These are phyloP conservation scores for Dinomys branickii DNA, from an alignment of 2,113 vertebrate genomes.

Conservation along the genomic window DNA sequence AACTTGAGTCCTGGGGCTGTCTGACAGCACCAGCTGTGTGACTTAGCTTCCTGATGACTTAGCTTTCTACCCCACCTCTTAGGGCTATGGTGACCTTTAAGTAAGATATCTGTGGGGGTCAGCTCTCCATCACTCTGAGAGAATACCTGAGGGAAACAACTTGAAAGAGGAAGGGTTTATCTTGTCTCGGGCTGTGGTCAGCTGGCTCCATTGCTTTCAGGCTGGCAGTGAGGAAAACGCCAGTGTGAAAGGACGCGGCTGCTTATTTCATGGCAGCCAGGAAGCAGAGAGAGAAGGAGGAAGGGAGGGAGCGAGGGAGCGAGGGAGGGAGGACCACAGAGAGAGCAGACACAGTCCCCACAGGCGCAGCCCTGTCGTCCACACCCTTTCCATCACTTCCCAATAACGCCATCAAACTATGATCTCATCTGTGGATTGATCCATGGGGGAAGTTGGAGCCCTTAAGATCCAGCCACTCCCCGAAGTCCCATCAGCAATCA, in stretches of 20 bases:
- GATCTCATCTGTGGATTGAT: background rate
- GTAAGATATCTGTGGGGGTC: background rate
- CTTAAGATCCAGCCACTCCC: background rate
- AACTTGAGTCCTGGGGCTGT: background rate
- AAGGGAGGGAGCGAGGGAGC: background rate
- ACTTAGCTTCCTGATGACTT: background rate
- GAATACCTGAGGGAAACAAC: background rate
- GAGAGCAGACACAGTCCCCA: background rate
- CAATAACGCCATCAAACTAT: background rate
- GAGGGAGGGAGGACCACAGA: background rate
- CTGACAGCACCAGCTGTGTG: background rate
- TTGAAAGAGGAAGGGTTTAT: background rate
- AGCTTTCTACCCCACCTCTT: background rate
- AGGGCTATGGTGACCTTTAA: background rate
- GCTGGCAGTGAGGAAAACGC: background rate
- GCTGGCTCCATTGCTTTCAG: background rate
- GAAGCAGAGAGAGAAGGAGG: background rate
- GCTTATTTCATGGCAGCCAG: background rate
- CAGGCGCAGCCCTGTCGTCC: background rate
- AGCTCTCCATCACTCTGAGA: background rate
- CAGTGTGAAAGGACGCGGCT: background rate
- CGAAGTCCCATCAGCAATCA: background rate
- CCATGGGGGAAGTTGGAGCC: background rate
- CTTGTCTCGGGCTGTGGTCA: no score
- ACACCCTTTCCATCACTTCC: background rate